Evolutionary conservation across 2,113 vertebrate species (phyloP).

Genomic region (Strigops habroptila): DNA sequence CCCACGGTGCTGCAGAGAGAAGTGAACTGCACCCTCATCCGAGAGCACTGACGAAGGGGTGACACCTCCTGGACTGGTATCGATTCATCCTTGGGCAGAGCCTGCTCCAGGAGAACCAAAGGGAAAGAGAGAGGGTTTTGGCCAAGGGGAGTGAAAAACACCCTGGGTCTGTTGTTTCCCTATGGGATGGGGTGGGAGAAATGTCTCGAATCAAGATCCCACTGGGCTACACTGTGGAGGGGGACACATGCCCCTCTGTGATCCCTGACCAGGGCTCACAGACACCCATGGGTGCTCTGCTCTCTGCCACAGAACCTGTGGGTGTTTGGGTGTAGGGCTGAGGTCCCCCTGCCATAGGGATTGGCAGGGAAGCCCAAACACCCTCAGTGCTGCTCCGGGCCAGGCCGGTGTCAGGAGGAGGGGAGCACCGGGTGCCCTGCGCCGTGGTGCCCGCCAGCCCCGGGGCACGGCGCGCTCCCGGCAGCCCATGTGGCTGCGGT

Average conservation of each 20-base stretch:
- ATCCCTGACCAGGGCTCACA: accelerated
- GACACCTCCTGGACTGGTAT: not conserved
- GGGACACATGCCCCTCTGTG: accelerated
- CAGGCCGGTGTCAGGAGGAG: not conserved
- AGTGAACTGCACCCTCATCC: not conserved
- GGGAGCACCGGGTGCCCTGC: not conserved
- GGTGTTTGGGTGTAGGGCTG: not conserved
- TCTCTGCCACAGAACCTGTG: not conserved
- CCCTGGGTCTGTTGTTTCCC: accelerated
- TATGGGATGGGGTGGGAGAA: not conserved
- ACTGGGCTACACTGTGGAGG: not conserved
- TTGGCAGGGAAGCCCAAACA: not conserved
- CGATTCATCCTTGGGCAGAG: not conserved
- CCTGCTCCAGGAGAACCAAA: not conserved
- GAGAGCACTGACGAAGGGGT: constrained; percentile 26
- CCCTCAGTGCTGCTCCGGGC: not conserved
- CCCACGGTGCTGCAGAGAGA: constrained; percentile 39
- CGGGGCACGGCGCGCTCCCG: accelerated
- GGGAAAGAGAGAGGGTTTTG: not conserved
- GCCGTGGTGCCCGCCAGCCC: accelerated
- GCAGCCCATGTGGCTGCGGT: not conserved
- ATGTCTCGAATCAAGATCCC: not conserved
- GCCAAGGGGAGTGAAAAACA: not conserved
- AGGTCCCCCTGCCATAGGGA: not conserved
- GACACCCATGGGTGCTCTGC: not conserved